Evolutionary conservation across 1,140 invertebrate genomes (phyloP).

Genomic region (Pseudomyrmex pallidus): DNA sequence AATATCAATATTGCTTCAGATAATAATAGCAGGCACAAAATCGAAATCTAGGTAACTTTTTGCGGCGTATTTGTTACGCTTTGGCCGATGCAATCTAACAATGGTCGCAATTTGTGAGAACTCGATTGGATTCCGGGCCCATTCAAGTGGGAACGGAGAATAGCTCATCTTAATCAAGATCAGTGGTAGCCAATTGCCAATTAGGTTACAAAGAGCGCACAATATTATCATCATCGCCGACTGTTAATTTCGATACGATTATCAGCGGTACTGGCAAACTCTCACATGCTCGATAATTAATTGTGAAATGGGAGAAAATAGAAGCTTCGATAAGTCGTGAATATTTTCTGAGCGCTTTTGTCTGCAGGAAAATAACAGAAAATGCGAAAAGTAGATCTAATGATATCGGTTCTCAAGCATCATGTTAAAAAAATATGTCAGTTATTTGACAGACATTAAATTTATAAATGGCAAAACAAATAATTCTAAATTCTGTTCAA

Average conservation of each 20-base stretch:
- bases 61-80: slow-evolving; percentile 39
- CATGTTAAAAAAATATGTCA: not conserved
- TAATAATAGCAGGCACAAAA: slow-evolving; percentile 30
- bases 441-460: not conserved
- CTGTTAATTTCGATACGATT: slow-evolving; percentile 62
- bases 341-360: not conserved
- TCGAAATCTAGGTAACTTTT: slow-evolving; percentile 47
- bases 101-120: slow-evolving; percentile 61
- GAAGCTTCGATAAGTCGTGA: slow-evolving; percentile 15
- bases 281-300: slow-evolving; percentile 3
- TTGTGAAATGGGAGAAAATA: not conserved
- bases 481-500: not conserved
- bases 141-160: slow-evolving; percentile 57
- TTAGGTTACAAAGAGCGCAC: slow-evolving; percentile 66
- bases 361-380: too few species aligned
- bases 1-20: slow-evolving; percentile 27
- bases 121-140: slow-evolving; percentile 29
- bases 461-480: slow-evolving; percentile 4
- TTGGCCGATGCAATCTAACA: slow-evolving; percentile 47
- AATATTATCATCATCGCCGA: slow-evolving; percentile 69
- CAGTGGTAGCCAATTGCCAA: slow-evolving; percentile 63
- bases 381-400: not conserved
- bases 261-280: not conserved
- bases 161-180: slow-evolving; percentile 68
- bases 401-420: too few species aligned